Conservation (phyloP, 1,140 invertebrate species). For the Reticulitermes speratus region DNA sequence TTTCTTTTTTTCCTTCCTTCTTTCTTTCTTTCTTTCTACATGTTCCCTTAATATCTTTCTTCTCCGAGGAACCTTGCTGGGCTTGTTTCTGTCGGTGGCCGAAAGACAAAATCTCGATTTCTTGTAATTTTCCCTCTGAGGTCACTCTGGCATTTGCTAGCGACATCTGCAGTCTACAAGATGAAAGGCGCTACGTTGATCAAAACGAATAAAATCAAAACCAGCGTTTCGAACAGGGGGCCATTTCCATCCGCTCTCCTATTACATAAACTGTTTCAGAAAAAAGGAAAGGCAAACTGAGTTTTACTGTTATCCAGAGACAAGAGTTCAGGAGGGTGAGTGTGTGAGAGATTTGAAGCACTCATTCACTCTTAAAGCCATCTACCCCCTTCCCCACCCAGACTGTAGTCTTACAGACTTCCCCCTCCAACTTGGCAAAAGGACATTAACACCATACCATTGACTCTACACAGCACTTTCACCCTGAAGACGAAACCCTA, state of each 20-base stretch:
- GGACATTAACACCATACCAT: constrained; percentile 6
- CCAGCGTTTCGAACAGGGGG: background rate
- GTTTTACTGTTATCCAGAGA: background rate
- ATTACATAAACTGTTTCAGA: background rate
- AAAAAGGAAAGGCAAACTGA: background rate
- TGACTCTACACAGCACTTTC: background rate
- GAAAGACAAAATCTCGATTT: no score
- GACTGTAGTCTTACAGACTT: no score
- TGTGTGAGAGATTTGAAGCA: background rate
- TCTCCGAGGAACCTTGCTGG: no score
- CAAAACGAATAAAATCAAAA: background rate
- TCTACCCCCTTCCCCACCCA: no score
- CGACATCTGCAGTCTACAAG: background rate
- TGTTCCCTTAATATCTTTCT: no score
- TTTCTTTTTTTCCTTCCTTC: no score
- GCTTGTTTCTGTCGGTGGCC: no score
- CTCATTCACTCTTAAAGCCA: background rate
- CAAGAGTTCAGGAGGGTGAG: background rate
- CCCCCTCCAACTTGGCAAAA: background rate
- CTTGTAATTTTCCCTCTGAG: no score
- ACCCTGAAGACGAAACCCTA: background rate
- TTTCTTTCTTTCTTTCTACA: no score
- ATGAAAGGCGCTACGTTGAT: background rate
- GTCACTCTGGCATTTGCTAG: background rate
- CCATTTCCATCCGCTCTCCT: background rate